Conservation (phyloP, 2,888 invertebrate species). For the Euzophera pinguis region DNA sequence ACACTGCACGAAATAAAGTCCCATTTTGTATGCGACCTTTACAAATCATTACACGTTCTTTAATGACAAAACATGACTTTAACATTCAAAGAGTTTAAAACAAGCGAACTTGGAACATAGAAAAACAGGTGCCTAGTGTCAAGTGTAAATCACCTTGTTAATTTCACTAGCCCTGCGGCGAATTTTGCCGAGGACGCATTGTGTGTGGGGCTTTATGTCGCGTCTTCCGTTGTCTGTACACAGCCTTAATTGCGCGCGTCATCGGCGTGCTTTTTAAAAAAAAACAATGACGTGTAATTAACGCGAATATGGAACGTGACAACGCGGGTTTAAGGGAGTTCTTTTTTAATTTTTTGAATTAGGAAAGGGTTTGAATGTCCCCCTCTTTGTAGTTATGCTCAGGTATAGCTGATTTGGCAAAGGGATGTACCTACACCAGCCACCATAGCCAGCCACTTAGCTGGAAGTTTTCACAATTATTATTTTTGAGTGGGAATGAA, state of each 20-base stretch:
- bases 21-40: neutral
- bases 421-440: too few relatives aligned
- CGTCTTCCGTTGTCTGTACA: slow-evolving; percentile 78
- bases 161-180: slow-evolving; percentile 78
- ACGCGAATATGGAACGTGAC: slow-evolving; percentile 80
- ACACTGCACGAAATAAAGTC: neutral
- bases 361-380: slow-evolving; percentile 54
- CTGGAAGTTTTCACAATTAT: too few relatives aligned
- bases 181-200: slow-evolving; percentile 78
- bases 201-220: slow-evolving; percentile 77
- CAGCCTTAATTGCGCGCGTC: slow-evolving; percentile 78
- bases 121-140: slow-evolving; percentile 74
- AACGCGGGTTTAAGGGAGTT: slow-evolving; percentile 74
- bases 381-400: slow-evolving; percentile 15
- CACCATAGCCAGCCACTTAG: too few relatives aligned
- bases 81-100: slow-evolving; percentile 8
- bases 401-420: slow-evolving; percentile 10
- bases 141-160: slow-evolving; percentile 81
- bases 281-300: slow-evolving; percentile 80
- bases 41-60: neutral
- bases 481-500: too few relatives aligned
- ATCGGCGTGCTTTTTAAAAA: slow-evolving; percentile 79
- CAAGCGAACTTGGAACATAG: slow-evolving; percentile 3
- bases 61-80: neutral
- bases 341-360: slow-evolving; percentile 73